Conservation (phyloP, 2,113 vertebrate genomes). For the Dryoscopus gambensis region DNA sequence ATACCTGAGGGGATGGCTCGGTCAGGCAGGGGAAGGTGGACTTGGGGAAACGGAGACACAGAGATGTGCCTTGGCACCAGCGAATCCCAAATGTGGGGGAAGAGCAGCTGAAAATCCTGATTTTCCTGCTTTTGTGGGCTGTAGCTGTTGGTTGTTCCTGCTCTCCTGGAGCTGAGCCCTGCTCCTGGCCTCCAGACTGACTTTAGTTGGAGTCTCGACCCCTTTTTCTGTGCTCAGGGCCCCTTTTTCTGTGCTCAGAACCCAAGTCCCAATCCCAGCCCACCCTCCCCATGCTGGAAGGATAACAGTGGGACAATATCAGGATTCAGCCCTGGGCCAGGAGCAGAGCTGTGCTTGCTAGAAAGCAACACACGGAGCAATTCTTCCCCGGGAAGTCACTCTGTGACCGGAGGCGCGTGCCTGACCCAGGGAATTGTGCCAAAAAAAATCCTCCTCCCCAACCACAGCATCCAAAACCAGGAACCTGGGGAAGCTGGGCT, state of each 20-base stretch:
- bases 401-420: neutral
- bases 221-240: no score
- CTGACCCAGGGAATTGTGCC: neutral
- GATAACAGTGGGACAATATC: rapidly evolving
- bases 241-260: neutral
- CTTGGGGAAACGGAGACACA: neutral
- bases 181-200: neutral
- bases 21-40: neutral
- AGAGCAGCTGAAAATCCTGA: neutral
- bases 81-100: rapidly evolving
- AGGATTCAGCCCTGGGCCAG: rapidly evolving
- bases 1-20: neutral
- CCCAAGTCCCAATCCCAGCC: neutral
- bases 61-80: neutral
- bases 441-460: neutral
- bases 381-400: neutral
- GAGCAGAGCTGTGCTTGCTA: neutral
- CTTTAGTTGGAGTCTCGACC: neutral
- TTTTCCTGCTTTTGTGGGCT: neutral
- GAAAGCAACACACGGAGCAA: neutral
- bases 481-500: neutral
- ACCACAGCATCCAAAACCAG: neutral
- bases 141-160: neutral
- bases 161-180: neutral
- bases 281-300: neutral